Evolutionary conservation across 1,140 invertebrate species (phyloP), one percentile per base, ranked within the genome.

Genomic region (Sinella curviseta): DNA sequence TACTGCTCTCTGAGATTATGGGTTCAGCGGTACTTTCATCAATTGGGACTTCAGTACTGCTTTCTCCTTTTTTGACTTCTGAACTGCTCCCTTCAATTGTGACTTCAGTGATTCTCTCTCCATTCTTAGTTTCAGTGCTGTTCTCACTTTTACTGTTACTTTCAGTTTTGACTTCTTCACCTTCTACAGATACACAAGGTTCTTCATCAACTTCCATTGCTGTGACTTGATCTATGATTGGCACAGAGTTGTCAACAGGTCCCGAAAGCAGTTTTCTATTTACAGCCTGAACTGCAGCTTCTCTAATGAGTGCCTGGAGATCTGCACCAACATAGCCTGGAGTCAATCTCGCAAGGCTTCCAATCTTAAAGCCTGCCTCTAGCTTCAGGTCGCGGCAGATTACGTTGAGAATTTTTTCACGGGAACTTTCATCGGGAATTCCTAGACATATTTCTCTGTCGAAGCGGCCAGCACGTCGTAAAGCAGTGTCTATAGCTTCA

Each of bases 251-350:
- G n/a, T n/a, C n/a, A n/a, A n/a, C n/a, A n/a, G n/a, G n/a, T 48
- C 39, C 39, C 8, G 8, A 20, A 48, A 48, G 24, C 39, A 75
- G 31, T 85, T 85, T 89, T 88, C 90, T 89, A 82, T 95, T 93
- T 0, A 97, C 92, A 31, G 96, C 95, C 82, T 91, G 90, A 85
- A 95, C 93, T 4, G 94, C 94, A 34, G 97, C 94, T 88, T 97
- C 94, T 81, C 93, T 90, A 0, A 94, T 91, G 36, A 99, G 87
- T 0, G 95, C 93, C 84, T 93, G 90, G 31, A 99, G 89, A 90
- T 99, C 98, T 16, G 95, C 96, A 28, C 96, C 97, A 39, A 99
- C 97, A 90, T 93, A 99, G n/a, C 97, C 97, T 12, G 97, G 97
- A 36, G 96, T 98, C 30, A 93, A 88, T 83, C 92, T 90, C 33